Percentiles rank a stretch among this genome's conserved stretches.
Evolutionary conservation across 2,797 vertebrate species (phyloP).

Genomic region (Botia almorhae): DNA sequence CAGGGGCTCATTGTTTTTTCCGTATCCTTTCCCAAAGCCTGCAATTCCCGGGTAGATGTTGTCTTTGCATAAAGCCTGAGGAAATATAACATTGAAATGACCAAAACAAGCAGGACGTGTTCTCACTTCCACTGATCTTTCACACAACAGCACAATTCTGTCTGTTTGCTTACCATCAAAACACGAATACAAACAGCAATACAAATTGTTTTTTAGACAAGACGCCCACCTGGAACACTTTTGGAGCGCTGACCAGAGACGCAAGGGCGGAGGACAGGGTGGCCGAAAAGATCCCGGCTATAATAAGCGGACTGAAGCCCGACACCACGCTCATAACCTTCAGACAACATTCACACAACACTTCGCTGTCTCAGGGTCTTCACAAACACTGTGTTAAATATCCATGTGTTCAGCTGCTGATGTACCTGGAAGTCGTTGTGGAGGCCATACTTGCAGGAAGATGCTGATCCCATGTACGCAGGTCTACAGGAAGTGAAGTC

Average conservation of each 20-base stretch:
- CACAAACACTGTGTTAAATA: too few relatives aligned
- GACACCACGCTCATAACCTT: constrained; percentile 94
- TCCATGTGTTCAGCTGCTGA: background rate
- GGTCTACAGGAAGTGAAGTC: constrained; percentile 87
- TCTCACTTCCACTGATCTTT: background rate
- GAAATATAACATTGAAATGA: constrained; percentile 26
- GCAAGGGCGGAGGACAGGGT: constrained; percentile 97
- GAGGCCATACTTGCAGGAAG: constrained; percentile 81
- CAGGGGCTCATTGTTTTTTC: constrained; percentile 97
- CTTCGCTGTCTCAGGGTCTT: background rate
- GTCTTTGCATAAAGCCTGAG: constrained; percentile 95
- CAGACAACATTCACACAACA: background rate
- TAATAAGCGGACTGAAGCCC: constrained; percentile 93
- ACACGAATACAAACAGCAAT: too few relatives aligned
- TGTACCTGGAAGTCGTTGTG: constrained; percentile 88
- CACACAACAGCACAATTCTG: too few relatives aligned
- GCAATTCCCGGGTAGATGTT: constrained; percentile 95
- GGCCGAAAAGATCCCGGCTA: constrained; percentile 96
- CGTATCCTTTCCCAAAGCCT: constrained; percentile 95
- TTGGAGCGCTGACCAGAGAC: constrained; percentile 96
- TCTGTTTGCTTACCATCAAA: background rate
- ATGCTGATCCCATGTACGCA: fast-evolving
- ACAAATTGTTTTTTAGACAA: background rate
- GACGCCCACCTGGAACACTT: constrained; percentile 92
- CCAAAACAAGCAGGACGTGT: background rate